A percentile compares a stretch with the other conserved stretches of the same genome.
phyloP scores from a whole-genome alignment of 2,113 vertebrate genomes.

The Talpa occidentalis region DNA sequence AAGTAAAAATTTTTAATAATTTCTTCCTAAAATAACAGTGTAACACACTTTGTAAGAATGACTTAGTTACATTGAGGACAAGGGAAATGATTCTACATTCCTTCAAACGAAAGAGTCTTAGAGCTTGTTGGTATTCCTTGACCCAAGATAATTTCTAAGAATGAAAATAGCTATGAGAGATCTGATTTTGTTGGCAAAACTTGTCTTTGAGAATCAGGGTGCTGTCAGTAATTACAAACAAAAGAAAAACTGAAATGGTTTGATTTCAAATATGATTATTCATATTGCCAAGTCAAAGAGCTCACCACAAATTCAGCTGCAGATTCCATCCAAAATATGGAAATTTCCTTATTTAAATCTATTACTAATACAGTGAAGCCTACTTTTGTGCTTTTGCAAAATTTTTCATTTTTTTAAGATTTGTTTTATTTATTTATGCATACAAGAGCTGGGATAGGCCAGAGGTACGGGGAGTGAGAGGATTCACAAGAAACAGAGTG shows the following conservation, averaged over 20 bases:
- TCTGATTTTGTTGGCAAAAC: not conserved
- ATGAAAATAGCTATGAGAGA: accelerated
- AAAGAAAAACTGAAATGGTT: not conserved
- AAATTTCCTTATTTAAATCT: not conserved
- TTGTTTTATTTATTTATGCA: not conserved
- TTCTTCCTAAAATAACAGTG: not conserved
- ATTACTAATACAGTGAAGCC: not conserved
- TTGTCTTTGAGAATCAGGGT: not conserved
- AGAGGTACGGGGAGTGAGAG: no score
- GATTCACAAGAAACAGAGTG: no score
- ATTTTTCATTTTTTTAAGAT: not conserved
- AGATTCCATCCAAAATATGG: not conserved
- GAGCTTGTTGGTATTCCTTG: not conserved
- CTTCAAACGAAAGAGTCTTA: not conserved
- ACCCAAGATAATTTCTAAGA: not conserved
- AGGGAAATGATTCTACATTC: not conserved
- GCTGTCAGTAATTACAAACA: not conserved
- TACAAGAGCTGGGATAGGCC: no score
- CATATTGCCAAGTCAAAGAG: not conserved
- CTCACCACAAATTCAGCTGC: not conserved
- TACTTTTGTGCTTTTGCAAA: not conserved
- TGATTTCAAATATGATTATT: not conserved
- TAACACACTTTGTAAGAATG: not conserved
- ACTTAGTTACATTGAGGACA: not conserved
- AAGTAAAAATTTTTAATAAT: not conserved